These are phyloP conservation scores for Panagrolaimus sp. DNA, from an alignment of 1,140 invertebrate species.

Conservation along the genomic window DNA sequence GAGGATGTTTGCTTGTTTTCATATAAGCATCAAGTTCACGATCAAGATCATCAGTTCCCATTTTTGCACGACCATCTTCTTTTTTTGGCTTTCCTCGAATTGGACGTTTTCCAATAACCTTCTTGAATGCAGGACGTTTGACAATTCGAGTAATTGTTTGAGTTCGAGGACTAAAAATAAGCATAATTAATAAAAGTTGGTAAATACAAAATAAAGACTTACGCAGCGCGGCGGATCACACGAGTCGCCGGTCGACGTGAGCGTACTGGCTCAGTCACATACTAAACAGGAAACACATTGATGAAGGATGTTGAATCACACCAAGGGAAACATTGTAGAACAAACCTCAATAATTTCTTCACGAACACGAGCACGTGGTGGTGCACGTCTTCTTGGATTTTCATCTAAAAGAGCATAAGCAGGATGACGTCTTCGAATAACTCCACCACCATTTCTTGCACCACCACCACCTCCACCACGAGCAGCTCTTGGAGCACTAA, in stretches of 20 bases:
- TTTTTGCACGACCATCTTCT: constrained; percentile 8
- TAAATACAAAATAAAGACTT: neutral
- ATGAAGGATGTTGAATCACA: neutral
- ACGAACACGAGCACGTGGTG: neutral
- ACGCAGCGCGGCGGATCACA: constrained; percentile 13
- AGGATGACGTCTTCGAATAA: neutral
- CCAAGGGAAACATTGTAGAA: constrained; percentile 4
- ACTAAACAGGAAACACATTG: constrained; percentile 2
- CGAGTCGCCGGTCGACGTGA: constrained; percentile 16
- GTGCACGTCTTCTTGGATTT: neutral
- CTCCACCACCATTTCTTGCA: too few relatives aligned
- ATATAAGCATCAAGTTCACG: constrained; percentile 12
- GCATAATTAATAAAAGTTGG: neutral
- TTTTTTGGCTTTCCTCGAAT: neutral
- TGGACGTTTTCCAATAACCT: neutral
- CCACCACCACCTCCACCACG: neutral
- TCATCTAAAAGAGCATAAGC: constrained; percentile 14
- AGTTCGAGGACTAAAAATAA: constrained; percentile 3
- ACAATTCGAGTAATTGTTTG: constrained; percentile 15
- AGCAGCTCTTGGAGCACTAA: neutral
- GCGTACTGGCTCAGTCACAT: constrained; percentile 13
- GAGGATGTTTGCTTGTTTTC: constrained; percentile 16
- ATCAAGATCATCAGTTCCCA: constrained; percentile 5
- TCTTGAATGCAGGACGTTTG: constrained; percentile 12
- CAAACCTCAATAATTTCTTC: constrained; percentile 18